Base-by-base conservation (phyloP, 2,113 vertebrate species). In the Podocnemis expansa region DNA sequence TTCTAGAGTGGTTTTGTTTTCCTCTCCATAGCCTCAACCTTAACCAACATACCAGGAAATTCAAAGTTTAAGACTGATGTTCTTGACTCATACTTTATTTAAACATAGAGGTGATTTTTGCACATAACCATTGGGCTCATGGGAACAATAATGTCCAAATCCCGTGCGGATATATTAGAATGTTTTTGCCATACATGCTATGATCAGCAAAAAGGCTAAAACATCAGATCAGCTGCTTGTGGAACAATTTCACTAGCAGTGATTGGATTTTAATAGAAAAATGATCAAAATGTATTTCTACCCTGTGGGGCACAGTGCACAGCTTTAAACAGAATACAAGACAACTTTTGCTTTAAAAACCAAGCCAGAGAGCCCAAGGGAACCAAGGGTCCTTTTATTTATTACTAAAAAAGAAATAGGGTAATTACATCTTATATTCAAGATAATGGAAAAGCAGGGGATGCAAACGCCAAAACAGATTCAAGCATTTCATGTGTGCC, bases 211-310 rank as follows among this genome's bases (percentile, higher is more conserved):
- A 5, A 80, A 75, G 27, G 60, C 58, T 43, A 79, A 82, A 93
- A 67, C 3, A 91, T 29, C 41, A 31, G 56, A 87, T 56, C 34
- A 80, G 31, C 29, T 52, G 80, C 78, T 47, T 29, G 73, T 0
- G 0, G 10, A 89, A 73, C 6, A 56, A 82, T 70, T 14, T 58
- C 90, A 55, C 80, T 89, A 43, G 49, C 3, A 80, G 49, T 81
- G 93, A 58, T 90, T 92, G 89, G 89, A 75, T 89, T 90, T 90
- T 93, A 93, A 80, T 47, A 60, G 78, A 73, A 93, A 87, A 95
- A 78, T 51, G 27, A 87, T 54, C 24, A 41, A 91, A 16, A 22
- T 54, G 14, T 22, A 49, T 41, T 93, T 88, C 63, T 75, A 41
- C 41, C 47, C 79, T n/a, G 16, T 54, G 21, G 49, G 0, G 0